Evolutionary conservation across 1,140 invertebrate genomes (phyloP), one percentile per base, ranked within the genome.

Genomic region (Caerostris extrusa): DNA sequence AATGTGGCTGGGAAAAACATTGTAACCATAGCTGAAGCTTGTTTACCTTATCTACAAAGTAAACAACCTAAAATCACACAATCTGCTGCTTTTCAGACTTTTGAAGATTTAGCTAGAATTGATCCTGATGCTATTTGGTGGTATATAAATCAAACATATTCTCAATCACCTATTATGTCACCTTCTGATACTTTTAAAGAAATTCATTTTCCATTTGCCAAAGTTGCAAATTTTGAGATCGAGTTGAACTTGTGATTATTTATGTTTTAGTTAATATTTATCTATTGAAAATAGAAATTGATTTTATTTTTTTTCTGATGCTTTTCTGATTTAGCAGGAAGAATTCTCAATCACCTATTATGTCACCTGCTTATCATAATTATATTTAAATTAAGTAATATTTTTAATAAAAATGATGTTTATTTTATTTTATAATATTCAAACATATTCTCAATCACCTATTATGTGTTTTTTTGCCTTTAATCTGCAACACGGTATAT

Each of bases 121-220:
- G 77, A 94, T 90, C 50, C 93, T 67, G 93, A 94, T 94, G 56
- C 87, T 50, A 10, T 94, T 14, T 94, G 87, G 86, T 90, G 89
- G 7, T 90, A 94, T 85, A 67, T 77, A 19, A 89, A 90, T 85
- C 14, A 56, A 56, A 5, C 53, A 14, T 90, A 90, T 53, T 19
- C 61, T 19, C 55, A 19, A 19, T 10, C 56, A 53, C 19, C n/a
- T n/a, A n/a, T 93, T 34, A 50, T n/a, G n/a, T 85, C 92, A 17
- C 85, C 67, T 34, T 7, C 61, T 61, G 56, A 61, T 4, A 53
- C n/a, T 57, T 93, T 93, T 53, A 6, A 64, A 17, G n/a, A n/a
- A n/a, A 14, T 93, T 56, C 14, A 88, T 53, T 93, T 93, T 88
- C 91, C 91, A 3, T 7, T 8, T 81, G 82, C 82, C 12, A 55